Conservation (phyloP, 2,797 vertebrate species). For the Chrysocyon brachyurus region DNA sequence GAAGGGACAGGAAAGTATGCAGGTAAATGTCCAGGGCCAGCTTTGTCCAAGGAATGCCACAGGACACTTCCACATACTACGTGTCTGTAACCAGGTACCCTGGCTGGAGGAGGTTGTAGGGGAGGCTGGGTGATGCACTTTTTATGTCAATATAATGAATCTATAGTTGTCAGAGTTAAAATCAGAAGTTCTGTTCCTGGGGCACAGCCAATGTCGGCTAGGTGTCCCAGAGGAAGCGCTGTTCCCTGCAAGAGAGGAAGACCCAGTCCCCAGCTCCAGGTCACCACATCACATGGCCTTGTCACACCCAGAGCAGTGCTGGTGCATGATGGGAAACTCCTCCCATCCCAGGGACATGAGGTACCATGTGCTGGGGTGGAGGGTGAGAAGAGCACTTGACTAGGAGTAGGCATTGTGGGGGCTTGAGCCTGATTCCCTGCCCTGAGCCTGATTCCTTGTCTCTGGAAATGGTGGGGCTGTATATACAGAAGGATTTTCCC, state of each 20-base stretch:
- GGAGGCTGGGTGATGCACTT: neutral
- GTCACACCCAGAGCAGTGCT: neutral
- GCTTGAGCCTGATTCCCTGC: neutral
- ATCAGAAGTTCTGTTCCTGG: neutral
- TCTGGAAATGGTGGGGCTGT: neutral
- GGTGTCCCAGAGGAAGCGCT: neutral
- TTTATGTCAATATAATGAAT: neutral
- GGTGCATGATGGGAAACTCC: neutral
- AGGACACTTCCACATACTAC: rapidly evolving
- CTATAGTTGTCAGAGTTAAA: neutral
- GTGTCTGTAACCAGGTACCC: neutral
- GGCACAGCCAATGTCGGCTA: neutral
- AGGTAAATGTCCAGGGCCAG: neutral
- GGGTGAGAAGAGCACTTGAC: neutral
- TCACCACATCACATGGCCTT: neutral
- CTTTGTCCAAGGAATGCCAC: neutral
- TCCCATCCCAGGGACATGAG: neutral
- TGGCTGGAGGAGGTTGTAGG: neutral
- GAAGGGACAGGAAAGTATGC: neutral
- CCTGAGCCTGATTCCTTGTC: neutral
- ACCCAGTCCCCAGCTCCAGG: neutral
- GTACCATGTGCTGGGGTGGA: neutral
- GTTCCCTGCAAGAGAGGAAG: neutral
- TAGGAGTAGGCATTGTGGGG: neutral
- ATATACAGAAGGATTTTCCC: neutral